Conservation (phyloP, 35 echinoderm and acorn worm genomes). For the Chiridota heheva region DNA sequence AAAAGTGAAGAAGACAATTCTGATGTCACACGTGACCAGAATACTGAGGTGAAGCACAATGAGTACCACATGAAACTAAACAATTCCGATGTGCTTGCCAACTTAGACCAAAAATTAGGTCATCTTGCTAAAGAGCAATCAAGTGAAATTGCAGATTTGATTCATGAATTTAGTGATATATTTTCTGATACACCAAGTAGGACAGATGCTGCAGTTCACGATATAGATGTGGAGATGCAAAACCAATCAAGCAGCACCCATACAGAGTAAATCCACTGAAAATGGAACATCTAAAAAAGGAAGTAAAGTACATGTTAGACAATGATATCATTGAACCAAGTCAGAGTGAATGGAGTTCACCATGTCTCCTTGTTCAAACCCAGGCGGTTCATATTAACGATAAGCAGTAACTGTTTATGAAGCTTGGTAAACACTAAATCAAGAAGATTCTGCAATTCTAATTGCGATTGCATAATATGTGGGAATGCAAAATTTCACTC, state of each 20-base stretch:
- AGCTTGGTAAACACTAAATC: too few relatives aligned
- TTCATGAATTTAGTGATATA: slow-evolving; percentile 16
- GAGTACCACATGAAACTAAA: slow-evolving; percentile 12
- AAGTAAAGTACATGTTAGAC: slow-evolving; percentile 70
- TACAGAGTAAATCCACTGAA: slow-evolving; percentile 69
- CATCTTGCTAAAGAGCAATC: slow-evolving; percentile 43
- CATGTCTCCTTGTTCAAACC: too few relatives aligned
- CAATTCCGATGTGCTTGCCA: slow-evolving; percentile 48
- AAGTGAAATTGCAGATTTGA: slow-evolving; percentile 20
- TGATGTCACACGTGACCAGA: too few relatives aligned
- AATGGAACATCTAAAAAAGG: slow-evolving; percentile 35
- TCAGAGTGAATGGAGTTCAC: slow-evolving; percentile 63
- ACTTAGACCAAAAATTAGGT: slow-evolving; percentile 40
- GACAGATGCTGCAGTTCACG: slow-evolving; percentile 31
- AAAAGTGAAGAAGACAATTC: background rate
- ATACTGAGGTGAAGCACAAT: too few relatives aligned
- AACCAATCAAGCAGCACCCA: slow-evolving; percentile 55
- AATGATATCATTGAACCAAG: slow-evolving; percentile 63
- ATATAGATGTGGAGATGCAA: slow-evolving; percentile 50
- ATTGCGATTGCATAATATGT: too few relatives aligned
- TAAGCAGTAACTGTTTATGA: too few relatives aligned
- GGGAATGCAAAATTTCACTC: slow-evolving; percentile 64
- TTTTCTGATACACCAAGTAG: slow-evolving; percentile 67
- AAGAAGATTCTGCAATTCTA: too few relatives aligned
- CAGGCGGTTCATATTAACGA: too few relatives aligned